Evolutionary conservation across 1,140 invertebrate species (phyloP).

Genomic region (Calliphora vicina): DNA sequence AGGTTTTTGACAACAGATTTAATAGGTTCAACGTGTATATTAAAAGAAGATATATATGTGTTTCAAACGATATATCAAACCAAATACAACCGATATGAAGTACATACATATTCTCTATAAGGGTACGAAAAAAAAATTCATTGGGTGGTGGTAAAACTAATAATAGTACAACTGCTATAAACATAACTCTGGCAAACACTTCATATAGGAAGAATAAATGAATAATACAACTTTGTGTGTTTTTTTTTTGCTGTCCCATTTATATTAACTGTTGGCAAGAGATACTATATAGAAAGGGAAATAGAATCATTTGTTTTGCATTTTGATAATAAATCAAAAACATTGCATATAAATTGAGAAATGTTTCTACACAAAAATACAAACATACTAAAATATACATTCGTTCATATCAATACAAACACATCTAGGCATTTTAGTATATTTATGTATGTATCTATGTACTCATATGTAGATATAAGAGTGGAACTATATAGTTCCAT

Average conservation of each 20-base stretch:
- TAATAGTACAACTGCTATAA: neutral
- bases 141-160: neutral
- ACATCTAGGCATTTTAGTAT: neutral
- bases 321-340: constrained; percentile 38
- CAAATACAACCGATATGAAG: too few relatives aligned
- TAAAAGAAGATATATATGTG: too few relatives aligned
- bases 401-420: neutral
- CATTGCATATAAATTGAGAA: constrained; percentile 37
- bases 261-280: neutral
- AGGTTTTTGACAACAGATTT: too few relatives aligned
- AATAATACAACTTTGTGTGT: neutral
- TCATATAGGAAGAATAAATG: neutral
- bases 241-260: neutral
- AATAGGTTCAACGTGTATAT: too few relatives aligned
- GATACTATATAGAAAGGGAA: neutral
- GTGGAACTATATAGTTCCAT: too few relatives aligned
- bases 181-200: neutral
- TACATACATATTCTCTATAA: too few relatives aligned
- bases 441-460: too few relatives aligned
- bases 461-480: too few relatives aligned
- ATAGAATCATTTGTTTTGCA: constrained; percentile 24
- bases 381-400: neutral
- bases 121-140: neutral
- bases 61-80: too few relatives aligned
- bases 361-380: constrained; percentile 14